Conservation (phyloP, 2,888 invertebrate genomes). For the Galeopsomyia nigrocyanea region DNA sequence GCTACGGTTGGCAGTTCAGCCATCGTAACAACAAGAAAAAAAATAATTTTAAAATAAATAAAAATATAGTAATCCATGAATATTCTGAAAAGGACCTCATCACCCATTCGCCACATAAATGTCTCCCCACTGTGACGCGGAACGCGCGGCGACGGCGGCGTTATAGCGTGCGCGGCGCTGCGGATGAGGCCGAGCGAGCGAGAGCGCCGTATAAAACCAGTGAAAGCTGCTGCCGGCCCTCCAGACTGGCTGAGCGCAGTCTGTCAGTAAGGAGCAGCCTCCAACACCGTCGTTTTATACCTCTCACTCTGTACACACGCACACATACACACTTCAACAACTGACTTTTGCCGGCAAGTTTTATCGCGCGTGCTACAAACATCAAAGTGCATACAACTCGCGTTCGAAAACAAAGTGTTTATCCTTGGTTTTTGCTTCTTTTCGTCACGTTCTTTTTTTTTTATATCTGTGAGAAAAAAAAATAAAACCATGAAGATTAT, state of each 20-base stretch:
- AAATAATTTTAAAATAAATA: too few species aligned
- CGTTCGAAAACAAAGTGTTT: too few species aligned
- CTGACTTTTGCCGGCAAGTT: too few species aligned
- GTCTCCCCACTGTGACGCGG: constrained; percentile 8
- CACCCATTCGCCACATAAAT: too few species aligned
- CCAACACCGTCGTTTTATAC: constrained; percentile 43
- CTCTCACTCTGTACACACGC: neutral
- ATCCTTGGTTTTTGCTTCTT: too few species aligned
- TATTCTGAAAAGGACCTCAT: too few species aligned
- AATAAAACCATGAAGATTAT: constrained; percentile 54
- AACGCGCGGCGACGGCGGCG: constrained; percentile 25
- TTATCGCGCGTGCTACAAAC: neutral
- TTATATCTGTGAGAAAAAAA: constrained; percentile 41
- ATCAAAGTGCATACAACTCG: neutral
- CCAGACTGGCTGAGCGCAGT: constrained; percentile 66
- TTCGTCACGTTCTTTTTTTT: constrained; percentile 2
- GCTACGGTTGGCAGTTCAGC: too few species aligned
- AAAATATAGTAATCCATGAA: too few species aligned
- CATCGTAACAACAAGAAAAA: too few species aligned
- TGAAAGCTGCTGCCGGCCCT: constrained; percentile 67
- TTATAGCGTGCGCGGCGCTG: constrained; percentile 55
- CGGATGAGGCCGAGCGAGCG: constrained; percentile 52
- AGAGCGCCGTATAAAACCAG: constrained; percentile 65
- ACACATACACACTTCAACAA: neutral
- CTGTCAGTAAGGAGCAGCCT: constrained; percentile 63